phyloP scores from a whole-genome alignment of 2,888 invertebrate species.

The Limnephilus rhombicus region DNA sequence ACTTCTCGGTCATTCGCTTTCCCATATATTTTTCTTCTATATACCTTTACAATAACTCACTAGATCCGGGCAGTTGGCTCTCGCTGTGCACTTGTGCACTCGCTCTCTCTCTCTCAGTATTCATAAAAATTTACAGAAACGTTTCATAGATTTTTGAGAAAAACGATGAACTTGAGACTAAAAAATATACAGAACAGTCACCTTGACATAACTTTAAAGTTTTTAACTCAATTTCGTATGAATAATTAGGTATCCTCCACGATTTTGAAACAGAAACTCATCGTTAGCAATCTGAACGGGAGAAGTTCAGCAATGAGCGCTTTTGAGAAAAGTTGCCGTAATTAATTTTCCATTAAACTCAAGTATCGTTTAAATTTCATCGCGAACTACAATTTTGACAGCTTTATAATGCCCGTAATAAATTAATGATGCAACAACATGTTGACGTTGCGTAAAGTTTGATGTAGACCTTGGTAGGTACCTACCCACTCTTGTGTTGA shows the following conservation, averaged over 20 bases:
- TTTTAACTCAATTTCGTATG: neutral
- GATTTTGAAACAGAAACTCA: neutral
- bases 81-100: no score
- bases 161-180: no score
- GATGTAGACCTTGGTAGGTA: neutral
- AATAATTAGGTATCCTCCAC: neutral
- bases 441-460: slow-evolving; percentile 6
- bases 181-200: no score
- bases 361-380: slow-evolving; percentile 53
- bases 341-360: slow-evolving; percentile 59
- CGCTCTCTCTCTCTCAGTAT: no score
- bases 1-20: no score
- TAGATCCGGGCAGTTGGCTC: no score
- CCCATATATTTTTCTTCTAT: no score
- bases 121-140: no score
- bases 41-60: no score
- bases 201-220: no score
- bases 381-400: slow-evolving; percentile 42
- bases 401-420: slow-evolving; percentile 52
- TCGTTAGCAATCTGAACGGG: slow-evolving; percentile 21
- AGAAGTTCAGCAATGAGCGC: slow-evolving; percentile 41
- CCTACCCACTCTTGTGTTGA: neutral
- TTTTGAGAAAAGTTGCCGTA: slow-evolving; percentile 58
- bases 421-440: slow-evolving; percentile 50
- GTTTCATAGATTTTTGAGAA: no score